phyloP scores from a whole-genome alignment of 2,113 vertebrate species.

The Colossoma macropomum region DNA sequence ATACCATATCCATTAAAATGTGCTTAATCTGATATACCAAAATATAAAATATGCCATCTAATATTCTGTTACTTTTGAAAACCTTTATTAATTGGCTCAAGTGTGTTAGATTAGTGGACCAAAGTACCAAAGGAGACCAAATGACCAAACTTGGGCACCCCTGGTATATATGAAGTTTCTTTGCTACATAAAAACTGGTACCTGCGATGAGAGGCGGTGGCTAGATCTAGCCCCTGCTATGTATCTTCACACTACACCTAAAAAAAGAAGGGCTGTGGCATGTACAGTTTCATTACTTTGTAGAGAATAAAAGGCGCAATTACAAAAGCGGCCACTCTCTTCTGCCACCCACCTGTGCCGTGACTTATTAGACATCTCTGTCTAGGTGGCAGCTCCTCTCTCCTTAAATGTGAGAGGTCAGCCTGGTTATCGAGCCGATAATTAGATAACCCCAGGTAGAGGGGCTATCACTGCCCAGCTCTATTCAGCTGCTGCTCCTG shows the following conservation, averaged over 20 bases:
- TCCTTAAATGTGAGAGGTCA: slow-evolving; percentile 78
- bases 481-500: slow-evolving; percentile 42
- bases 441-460: slow-evolving; percentile 76
- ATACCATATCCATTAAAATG: too few species aligned
- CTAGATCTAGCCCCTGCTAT: background rate
- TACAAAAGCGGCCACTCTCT: slow-evolving; percentile 51
- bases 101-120: too few species aligned
- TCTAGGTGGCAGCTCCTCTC: slow-evolving; percentile 63
- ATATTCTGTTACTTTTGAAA: too few species aligned
- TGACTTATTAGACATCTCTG: slow-evolving; percentile 73
- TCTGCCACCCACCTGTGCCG: slow-evolving; percentile 40
- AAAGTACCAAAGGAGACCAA: too few species aligned
- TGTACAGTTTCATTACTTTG: slow-evolving; percentile 58
- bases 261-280: slow-evolving; percentile 22
- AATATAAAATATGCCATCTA: too few species aligned
- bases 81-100: too few species aligned
- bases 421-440: slow-evolving; percentile 73
- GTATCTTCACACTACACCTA: slow-evolving; percentile 19
- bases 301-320: slow-evolving; percentile 62
- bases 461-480: slow-evolving; percentile 67
- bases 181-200: too few species aligned
- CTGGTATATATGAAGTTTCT: too few species aligned
- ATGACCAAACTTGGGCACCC: too few species aligned
- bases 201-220: background rate
- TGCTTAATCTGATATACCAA: too few species aligned